Conservation (phyloP, 2,113 vertebrate species). For the Gymnocephalus cernua region DNA sequence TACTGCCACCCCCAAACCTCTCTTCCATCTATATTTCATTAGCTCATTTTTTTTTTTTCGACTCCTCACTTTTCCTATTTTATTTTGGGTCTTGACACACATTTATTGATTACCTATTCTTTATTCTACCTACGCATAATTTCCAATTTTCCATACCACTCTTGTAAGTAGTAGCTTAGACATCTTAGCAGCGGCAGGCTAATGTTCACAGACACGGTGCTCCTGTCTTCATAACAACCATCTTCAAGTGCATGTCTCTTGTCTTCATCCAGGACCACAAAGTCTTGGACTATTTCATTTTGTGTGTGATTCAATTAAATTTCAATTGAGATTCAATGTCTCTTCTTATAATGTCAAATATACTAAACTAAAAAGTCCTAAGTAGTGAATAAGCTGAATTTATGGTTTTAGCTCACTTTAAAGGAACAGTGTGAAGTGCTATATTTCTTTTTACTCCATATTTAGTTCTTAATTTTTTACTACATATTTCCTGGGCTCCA, state of each 20-base stretch:
- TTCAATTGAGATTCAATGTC: no score
- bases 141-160: background rate
- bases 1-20: no score
- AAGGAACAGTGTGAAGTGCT: background rate
- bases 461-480: background rate
- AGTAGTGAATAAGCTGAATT: background rate
- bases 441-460: background rate
- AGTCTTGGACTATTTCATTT: background rate
- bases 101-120: background rate
- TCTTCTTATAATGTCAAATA: background rate
- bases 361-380: background rate
- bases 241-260: background rate
- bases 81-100: background rate
- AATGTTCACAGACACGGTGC: background rate
- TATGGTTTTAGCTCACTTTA: no score
- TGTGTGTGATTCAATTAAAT: background rate
- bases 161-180: background rate
- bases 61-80: background rate
- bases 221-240: background rate
- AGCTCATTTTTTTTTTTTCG: background rate
- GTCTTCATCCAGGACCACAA: background rate
- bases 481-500: background rate
- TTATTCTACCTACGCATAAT: background rate
- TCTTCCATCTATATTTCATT: background rate
- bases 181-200: background rate